A percentile compares a stretch with the other conserved stretches of the same genome.
Evolutionary conservation across 2,888 invertebrate species (phyloP).

Genomic region (Apamea epomidion): DNA sequence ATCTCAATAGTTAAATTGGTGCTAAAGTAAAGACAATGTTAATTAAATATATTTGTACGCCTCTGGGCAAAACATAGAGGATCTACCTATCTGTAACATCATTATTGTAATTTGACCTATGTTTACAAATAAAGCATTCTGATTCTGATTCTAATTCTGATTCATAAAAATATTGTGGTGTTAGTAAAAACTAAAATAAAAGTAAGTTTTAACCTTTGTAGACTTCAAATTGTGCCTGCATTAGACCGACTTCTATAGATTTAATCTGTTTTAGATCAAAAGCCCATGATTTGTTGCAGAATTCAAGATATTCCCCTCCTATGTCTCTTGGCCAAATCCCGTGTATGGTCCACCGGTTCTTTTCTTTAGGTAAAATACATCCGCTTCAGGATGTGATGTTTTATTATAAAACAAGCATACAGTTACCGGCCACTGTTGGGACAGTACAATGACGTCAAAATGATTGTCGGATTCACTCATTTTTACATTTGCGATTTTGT

Average conservation of each 20-base stretch:
- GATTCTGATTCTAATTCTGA: too few species aligned
- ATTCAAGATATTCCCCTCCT: background rate
- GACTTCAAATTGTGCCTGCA: background rate
- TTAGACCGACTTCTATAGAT: background rate
- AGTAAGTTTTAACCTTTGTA: background rate
- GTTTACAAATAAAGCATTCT: too few species aligned
- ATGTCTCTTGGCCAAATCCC: constrained; percentile 13
- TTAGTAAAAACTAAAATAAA: too few species aligned
- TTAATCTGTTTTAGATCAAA: background rate
- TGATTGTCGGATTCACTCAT: background rate
- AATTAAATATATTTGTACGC: too few species aligned
- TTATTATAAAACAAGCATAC: background rate
- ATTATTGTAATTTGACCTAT: too few species aligned
- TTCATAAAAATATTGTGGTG: too few species aligned
- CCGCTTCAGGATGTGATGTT: background rate
- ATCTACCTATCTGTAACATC: too few species aligned
- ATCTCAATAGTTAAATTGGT: too few species aligned
- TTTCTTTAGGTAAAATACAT: background rate
- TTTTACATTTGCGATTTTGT: background rate
- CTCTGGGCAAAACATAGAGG: too few species aligned
- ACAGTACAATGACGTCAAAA: background rate
- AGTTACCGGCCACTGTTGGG: constrained; percentile 6
- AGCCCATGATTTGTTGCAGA: background rate
- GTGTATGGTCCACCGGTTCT: background rate
- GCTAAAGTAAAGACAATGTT: too few species aligned